These are phyloP conservation scores for Pterocles gutturalis DNA, from an alignment of 2,113 vertebrate genomes.

Conservation along the genomic window DNA sequence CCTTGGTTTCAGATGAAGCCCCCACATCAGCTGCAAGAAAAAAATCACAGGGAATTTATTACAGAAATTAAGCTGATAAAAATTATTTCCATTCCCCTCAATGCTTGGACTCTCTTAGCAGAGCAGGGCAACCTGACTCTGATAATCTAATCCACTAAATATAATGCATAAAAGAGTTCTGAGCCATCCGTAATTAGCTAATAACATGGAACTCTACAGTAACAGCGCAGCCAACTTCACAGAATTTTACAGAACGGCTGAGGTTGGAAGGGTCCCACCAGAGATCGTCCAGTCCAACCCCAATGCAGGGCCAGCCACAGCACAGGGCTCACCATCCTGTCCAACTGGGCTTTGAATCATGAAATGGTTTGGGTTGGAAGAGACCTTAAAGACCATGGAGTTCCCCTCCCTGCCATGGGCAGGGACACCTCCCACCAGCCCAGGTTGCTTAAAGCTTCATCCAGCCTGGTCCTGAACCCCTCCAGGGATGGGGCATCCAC, in stretches of 20 bases:
- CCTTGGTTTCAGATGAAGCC: background rate
- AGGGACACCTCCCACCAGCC: too few relatives aligned
- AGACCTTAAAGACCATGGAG: too few relatives aligned
- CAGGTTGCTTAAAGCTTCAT: too few relatives aligned
- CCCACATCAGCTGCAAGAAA: background rate
- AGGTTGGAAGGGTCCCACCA: background rate
- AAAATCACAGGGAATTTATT: background rate
- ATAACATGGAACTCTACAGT: background rate
- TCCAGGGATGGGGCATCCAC: background rate
- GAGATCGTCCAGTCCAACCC: fast-evolving
- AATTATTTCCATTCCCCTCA: slow-evolving; percentile 1
- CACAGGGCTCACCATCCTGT: background rate
- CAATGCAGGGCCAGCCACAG: background rate
- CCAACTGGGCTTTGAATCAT: fast-evolving
- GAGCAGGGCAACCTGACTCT: background rate
- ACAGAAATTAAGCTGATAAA: slow-evolving; percentile 54
- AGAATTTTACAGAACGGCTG: background rate
- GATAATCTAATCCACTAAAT: slow-evolving; percentile 30
- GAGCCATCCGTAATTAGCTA: slow-evolving; percentile 40
- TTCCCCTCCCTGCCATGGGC: too few relatives aligned
- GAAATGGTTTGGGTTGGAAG: too few relatives aligned
- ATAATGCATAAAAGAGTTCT: background rate
- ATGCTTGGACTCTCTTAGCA: slow-evolving; percentile 7
- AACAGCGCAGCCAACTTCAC: background rate
- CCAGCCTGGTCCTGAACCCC: background rate